Percentiles rank a stretch among this genome's conserved stretches.
These are phyloP conservation scores for Callipepla squamata DNA, from an alignment of 2,113 vertebrate species.

Conservation along the genomic window DNA sequence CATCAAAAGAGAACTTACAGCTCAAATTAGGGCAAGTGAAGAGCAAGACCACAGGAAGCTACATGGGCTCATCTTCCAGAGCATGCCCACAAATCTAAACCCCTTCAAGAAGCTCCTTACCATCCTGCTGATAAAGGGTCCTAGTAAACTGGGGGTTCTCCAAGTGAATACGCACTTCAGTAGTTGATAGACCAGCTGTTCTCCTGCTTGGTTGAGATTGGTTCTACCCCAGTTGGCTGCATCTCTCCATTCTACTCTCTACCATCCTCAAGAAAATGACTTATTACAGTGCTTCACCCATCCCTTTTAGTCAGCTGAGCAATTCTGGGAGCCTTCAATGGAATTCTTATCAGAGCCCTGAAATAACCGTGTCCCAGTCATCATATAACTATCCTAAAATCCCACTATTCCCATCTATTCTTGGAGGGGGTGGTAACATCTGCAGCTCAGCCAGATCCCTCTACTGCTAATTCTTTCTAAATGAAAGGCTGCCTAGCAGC, in stretches of 20 bases:
- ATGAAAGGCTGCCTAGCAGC: conserved; percentile 6
- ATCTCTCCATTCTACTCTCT: neutral
- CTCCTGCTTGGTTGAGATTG: neutral
- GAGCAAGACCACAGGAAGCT: neutral
- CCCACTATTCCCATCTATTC: neutral
- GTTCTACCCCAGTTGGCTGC: neutral
- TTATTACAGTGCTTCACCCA: neutral
- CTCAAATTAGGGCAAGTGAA: neutral
- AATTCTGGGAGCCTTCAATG: neutral
- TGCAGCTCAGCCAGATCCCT: neutral
- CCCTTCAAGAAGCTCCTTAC: neutral
- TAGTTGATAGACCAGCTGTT: neutral
- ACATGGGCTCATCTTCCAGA: neutral
- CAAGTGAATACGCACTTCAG: neutral
- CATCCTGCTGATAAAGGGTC: neutral
- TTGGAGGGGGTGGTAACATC: neutral
- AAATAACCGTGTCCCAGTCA: rapidly evolving
- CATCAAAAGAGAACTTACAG: neutral
- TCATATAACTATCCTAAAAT: neutral
- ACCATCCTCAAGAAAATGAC: neutral
- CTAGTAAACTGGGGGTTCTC: neutral
- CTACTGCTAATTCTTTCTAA: neutral
- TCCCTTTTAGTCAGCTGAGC: neutral
- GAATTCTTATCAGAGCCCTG: neutral
- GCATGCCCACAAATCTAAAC: neutral